Base-by-base conservation (phyloP, 1,140 invertebrate species). In the Lasioglossum albipes region DNA sequence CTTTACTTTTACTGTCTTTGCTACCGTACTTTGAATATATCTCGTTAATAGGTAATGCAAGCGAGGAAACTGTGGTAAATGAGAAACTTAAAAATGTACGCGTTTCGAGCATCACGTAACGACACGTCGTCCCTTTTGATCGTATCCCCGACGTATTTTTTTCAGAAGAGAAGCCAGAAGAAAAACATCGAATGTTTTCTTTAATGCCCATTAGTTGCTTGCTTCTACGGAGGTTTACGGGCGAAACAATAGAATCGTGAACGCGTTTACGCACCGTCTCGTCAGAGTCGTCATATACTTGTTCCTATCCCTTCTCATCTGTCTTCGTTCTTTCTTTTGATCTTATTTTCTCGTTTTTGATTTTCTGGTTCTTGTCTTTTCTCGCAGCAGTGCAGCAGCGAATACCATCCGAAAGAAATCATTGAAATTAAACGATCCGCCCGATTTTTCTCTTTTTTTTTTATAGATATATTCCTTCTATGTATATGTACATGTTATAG, bases 21-120 rank as follows among this genome's bases (percentile, higher is more conserved):
- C 87, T 91, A 90, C 87, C 68, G 73, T 90, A 85, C 68, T 89
- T 80, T 89, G 88, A 79, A 82, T 84, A 87, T 87, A 88, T 79
- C 78, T 87, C 49, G 75, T 87, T 88, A 82, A 87, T 90, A 86
- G 70, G 74, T 79, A 88, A n/a, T 84, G 81, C 71, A 90, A 90
- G 86, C 86, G 67, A 88, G 66, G 13, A 83, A 88, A 74, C 79
- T 88, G 89, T 84, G 69, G 75, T 83, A 82, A 86, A 71, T 18
- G 72, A 79, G 27, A 83, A 87, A 84, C 84, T 87, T 83, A 87
- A 86, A 27, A 78, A 83, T 86, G 86, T 83, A 86, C n/a, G 20
- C n/a, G 18, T n/a, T 54, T 70, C 36, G 76, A 67, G 84, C 72
- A 54, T 62, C 27, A 68, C 6, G 45, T 66, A 74, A 73, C 73